Base-by-base conservation (phyloP, 1,140 invertebrate genomes). In the Lucilia sericata region DNA sequence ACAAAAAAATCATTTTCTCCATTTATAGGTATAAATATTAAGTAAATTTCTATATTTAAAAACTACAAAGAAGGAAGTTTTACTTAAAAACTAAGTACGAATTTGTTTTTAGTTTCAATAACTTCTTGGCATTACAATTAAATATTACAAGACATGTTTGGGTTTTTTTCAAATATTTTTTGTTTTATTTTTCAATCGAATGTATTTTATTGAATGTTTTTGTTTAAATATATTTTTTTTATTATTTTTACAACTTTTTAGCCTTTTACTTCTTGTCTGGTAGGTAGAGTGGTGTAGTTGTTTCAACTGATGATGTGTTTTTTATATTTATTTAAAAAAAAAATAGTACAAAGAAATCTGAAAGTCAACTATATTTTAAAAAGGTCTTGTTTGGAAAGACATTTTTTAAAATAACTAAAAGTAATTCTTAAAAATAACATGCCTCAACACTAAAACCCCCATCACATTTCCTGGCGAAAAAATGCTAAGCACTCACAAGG, bases 151-250 rank as follows among this genome's bases (percentile, higher is more conserved):
- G 65, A 70, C 65, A 21, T 70, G 19, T 78, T 78, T 47, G n/a
- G 5, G 42, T 42, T 78, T 21, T 80, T 51, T 80, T 80, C 76
- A 80, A 80, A 80, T 80, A 49, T 74, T 82, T 82, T 55, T 60
- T 82, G 49, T 82, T 82, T 82, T 70, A 70, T 36, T 82, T 65
- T 82, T 82, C 51, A 82, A 82, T 82, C 82, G 82, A 82, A 82
- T 82, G 82, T 82, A 70, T 82, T 70, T 82, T 70, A 74, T 70
- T 82, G 82, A 82, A 82, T 82, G 82, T 82, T 82, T 60, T 82
- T 74, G 65, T 82, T 82, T 82, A 74, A 82, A 82, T 82, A 82
- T 82, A 80, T 49, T 80, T 80, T 80, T 80, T 51, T 80, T 80
- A 21, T 78, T 47, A 42, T 80, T 80, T 80, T 82, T 65, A 82